Evolutionary conservation across 2,888 invertebrate genomes (phyloP), one percentile per base, ranked within the genome.

Genomic region (Phyto melanocephala): DNA sequence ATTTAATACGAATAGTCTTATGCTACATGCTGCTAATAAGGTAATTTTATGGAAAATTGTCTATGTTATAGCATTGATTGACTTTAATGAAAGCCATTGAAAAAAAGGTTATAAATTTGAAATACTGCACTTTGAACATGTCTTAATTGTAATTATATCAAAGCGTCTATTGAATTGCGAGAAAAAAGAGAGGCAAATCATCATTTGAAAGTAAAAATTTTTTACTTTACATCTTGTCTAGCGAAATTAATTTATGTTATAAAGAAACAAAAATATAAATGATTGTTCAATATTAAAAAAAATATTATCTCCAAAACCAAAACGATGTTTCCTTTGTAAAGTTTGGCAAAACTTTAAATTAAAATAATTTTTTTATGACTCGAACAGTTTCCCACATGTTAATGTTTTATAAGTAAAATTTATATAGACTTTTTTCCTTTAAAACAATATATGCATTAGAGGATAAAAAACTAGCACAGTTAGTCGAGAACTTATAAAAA

Each of bases 271-370:
- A n/a, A n/a, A n/a, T n/a, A n/a, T 47, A 37, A 67, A 65, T 58
- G 75, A 75, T 75, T 24, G 8, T 52, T n/a, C 13, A 24, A 28
- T 28, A 28, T 28, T 28, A n/a, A n/a, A n/a, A n/a, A 42, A 33
- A 52, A 20, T 54, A 52, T 63, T 35, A 50, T 45, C 33, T 56
- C 15, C 42, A 13, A 6, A 54, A 10, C 2, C 10, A 13, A 40
- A 40, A 28, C 4, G 0, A 10, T 37, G 8, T 72, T 45, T 28
- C 6, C 6, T 28, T 5, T 47, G 10, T 20, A 60, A 68, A 50
- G 28, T 15, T 45, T 62, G 40, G 1, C 11, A 35, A 13, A 77
- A 62, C 52, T 77, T 77, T 45, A 68, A 60, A 68, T 76, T 76
- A 62, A 76, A 58, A 52, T 22, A 42, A 52, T 17, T 52, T 62